Percentiles rank a stretch among this genome's conserved stretches.
phyloP scores from a whole-genome alignment of 2,888 invertebrate genomes.

The Vesta saturnalis region DNA sequence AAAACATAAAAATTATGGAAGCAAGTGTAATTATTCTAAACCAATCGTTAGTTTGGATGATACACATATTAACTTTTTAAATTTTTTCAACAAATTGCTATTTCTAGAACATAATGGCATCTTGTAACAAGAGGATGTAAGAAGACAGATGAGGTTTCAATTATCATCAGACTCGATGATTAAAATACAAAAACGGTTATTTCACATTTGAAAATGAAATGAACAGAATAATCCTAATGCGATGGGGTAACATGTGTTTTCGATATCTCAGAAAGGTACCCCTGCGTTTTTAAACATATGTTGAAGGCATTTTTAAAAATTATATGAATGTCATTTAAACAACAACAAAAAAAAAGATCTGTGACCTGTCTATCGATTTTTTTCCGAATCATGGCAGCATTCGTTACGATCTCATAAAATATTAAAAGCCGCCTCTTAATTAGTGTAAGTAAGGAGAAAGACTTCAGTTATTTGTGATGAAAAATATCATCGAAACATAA shows the following conservation, averaged over 20 bases:
- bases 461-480: constrained; percentile 29
- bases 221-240: too few relatives aligned
- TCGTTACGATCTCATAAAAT: constrained; percentile 30
- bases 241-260: constrained; percentile 38
- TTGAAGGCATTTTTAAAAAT: constrained; percentile 32
- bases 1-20: too few relatives aligned
- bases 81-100: neutral
- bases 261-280: constrained; percentile 41
- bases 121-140: too few relatives aligned
- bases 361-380: constrained; percentile 38
- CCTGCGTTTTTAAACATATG: constrained; percentile 40
- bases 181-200: too few relatives aligned
- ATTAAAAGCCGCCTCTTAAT: constrained; percentile 33
- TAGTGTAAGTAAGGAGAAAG: constrained; percentile 26
- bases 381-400: constrained; percentile 17
- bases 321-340: constrained; percentile 31
- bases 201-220: too few relatives aligned
- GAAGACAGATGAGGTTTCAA: too few relatives aligned
- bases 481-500: constrained; percentile 37
- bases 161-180: too few relatives aligned
- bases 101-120: too few relatives aligned
- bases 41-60: too few relatives aligned
- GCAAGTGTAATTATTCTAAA: too few relatives aligned
- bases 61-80: neutral
- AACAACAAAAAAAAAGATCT: constrained; percentile 29